A percentile compares a stretch with the other conserved stretches of the same genome.
Evolutionary conservation across 23 tunicate species (phyloP).

Genomic region (Trididemnum clinides): DNA sequence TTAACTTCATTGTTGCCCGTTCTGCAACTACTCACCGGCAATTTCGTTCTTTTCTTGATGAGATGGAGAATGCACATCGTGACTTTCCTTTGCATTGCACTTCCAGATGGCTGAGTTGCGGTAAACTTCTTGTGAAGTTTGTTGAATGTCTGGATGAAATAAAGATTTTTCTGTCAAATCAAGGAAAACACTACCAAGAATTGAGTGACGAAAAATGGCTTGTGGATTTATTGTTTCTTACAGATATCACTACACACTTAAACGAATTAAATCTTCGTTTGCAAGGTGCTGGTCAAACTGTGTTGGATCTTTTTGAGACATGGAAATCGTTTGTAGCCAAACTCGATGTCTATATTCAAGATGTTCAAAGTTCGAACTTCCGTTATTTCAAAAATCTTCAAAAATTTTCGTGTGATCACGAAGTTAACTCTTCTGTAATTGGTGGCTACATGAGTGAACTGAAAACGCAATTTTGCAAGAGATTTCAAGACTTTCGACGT

Average conservation of each 20-base stretch:
- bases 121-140: conserved; percentile 63
- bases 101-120: conserved; percentile 49
- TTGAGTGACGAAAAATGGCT: conserved; percentile 63
- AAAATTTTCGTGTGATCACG: conserved; percentile 51
- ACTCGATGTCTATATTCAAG: conserved; percentile 62
- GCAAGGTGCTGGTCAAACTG: conserved; percentile 54
- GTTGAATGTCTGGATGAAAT: conserved; percentile 64
- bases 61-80: conserved; percentile 64
- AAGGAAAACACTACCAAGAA: conserved; percentile 62
- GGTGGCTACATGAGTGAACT: conserved; percentile 49
- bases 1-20: conserved; percentile 54
- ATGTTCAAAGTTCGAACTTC: conserved; percentile 54
- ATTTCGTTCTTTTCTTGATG: conserved; percentile 67
- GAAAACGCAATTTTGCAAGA: conserved; percentile 56
- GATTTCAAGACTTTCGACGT: conserved; percentile 61
- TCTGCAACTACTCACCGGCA: conserved; percentile 70
- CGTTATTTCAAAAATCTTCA: conserved; percentile 67
- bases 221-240: conserved; percentile 60
- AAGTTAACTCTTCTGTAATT: conserved; percentile 51
- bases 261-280: conserved; percentile 65
- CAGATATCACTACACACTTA: conserved; percentile 65
- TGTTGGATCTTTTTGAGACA: conserved; percentile 63
- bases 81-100: conserved; percentile 46
- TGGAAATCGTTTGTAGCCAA: conserved; percentile 66
- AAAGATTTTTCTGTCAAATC: conserved; percentile 57